Evolutionary conservation across 92 coral and sea anemone genomes (phyloP).

Genomic region (Phenganax subtilis): DNA sequence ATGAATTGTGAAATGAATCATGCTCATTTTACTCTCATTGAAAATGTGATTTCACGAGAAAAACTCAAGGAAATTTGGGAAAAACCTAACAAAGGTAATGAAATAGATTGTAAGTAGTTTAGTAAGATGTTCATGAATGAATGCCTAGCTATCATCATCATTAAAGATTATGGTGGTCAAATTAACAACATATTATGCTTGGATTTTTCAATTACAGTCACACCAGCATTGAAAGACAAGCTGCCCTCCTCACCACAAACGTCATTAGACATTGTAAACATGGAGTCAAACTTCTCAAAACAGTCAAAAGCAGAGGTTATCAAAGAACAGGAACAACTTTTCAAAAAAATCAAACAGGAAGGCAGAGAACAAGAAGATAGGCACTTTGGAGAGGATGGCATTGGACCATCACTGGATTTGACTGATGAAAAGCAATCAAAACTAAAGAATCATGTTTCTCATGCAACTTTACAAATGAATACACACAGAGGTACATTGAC

Average conservation of each 20-base stretch:
- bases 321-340: conserved; percentile 43
- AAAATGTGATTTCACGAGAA: conserved; percentile 5
- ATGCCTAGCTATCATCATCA: background rate
- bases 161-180: background rate
- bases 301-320: conserved; percentile 1
- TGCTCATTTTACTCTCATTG: conserved; percentile 13
- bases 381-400: background rate
- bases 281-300: conserved; percentile 22
- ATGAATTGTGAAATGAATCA: background rate
- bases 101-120: background rate
- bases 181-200: too few species aligned
- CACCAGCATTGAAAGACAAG: background rate
- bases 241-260: background rate
- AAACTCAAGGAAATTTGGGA: background rate
- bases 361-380: background rate
- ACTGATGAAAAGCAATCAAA: background rate
- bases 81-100: background rate
- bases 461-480: background rate
- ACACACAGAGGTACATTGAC: background rate
- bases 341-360: conserved; percentile 26
- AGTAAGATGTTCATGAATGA: background rate
- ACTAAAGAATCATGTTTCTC: conserved; percentile 17
- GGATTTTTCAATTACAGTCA: background rate
- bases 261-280: conserved; percentile 6
- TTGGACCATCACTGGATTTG: conserved; percentile 2